Conservation (phyloP, 2,113 vertebrate species). For the Indicator maculatus region DNA sequence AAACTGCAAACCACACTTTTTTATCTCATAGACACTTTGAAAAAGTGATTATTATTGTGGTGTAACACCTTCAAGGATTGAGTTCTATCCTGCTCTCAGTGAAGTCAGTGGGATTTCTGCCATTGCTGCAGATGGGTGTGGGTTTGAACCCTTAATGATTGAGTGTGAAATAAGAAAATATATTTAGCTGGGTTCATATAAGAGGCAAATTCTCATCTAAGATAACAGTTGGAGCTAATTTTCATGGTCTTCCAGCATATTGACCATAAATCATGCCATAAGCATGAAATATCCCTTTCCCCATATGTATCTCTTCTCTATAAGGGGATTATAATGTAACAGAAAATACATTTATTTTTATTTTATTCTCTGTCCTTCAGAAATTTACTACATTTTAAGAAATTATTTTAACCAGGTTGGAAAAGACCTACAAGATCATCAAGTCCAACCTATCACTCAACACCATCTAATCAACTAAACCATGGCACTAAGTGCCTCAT, state of each 20-base stretch:
- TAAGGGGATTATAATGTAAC: neutral
- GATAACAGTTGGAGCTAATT: slow-evolving; percentile 10
- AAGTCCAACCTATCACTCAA: no score
- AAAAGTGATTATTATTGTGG: neutral
- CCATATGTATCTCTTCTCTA: neutral
- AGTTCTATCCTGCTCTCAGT: neutral
- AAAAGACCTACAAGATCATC: no score
- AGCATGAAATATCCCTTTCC: neutral
- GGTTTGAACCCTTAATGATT: slow-evolving; percentile 32
- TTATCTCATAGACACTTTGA: neutral
- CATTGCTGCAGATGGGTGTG: slow-evolving; percentile 50
- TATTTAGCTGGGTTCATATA: slow-evolving; percentile 31
- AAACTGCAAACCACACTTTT: neutral
- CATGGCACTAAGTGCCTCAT: no score
- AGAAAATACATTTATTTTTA: neutral
- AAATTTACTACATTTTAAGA: neutral
- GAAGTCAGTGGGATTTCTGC: slow-evolving; percentile 49
- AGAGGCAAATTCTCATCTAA: slow-evolving; percentile 13
- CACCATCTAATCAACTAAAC: no score
- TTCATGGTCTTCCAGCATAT: neutral
- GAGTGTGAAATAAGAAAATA: slow-evolving; percentile 60
- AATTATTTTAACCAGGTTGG: neutral
- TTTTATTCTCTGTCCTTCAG: neutral
- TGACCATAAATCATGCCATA: neutral
- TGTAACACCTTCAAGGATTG: neutral